Evolutionary conservation across 2,797 vertebrate genomes (phyloP), one percentile per base, ranked within the genome.

Genomic region (Hafferia zeledoni): DNA sequence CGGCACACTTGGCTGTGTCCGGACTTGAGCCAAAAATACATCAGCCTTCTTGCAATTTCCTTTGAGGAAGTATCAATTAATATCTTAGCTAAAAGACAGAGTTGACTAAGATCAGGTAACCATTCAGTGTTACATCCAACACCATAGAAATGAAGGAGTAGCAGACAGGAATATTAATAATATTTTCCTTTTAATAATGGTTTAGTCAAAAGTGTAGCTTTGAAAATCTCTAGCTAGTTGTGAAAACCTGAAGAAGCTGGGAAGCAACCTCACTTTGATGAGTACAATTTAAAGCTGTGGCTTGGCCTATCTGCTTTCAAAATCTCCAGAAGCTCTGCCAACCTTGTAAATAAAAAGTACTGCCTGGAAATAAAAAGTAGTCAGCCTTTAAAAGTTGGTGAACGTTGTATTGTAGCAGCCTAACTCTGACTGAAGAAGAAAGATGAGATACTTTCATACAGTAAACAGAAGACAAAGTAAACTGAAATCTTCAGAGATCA

Each of bases 161-260:
- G 31, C 83, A 97, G 94, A 98, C 97, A 74, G 83, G 89, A 97
- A 71, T 76, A 94, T 96, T 95, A 93, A 95, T 92, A 90, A 97
- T 41, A 35, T 90, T 96, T 97, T 97, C 91, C 78, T 97, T 98
- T 98, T 98, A 98, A 98, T 98, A 98, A 97, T 78, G 91, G 76
- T 90, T 97, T 96, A 96, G 94, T 97, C 96, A 95, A 96, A 98
- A 97, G 93, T 90, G 97, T 96, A 97, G 96, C 94, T 97, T 95
- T 96, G 96, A 98, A 98, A 97, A 97, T 83, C 83, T 96, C 95
- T 97, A 97, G 93, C 95, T 97, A 95, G 83, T 82, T 94, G 90
- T 97, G 97, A 97, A 97, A 97, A 96, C 84, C 86, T 91, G 96
- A 95, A 95, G 83, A 94, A 92, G 96, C 94, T 91, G 91, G 79